A percentile compares a stretch with the other conserved stretches of the same genome.
Conservation (phyloP, 1,140 invertebrate species). For the Lepeophtheirus salmonis region DNA sequence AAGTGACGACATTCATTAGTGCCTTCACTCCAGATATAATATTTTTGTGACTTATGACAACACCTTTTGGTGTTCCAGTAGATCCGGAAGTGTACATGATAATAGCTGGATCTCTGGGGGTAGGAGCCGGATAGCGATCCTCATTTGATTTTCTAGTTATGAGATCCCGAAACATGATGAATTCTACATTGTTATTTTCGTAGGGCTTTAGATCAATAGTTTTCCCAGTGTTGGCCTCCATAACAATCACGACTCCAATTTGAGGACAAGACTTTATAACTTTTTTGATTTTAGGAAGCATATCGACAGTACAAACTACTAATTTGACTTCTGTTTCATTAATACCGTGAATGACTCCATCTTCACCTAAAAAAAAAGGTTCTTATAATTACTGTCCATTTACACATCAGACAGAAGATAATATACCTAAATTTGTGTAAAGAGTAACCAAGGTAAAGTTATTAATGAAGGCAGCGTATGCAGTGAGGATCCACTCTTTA, state of each 20-base stretch:
- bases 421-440: conserved; percentile 23
- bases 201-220: neutral
- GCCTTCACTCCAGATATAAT: conserved; percentile 69
- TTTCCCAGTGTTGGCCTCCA: conserved; percentile 7
- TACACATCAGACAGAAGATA: too few species aligned
- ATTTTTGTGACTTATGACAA: conserved; percentile 35
- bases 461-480: conserved; percentile 29
- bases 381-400: too few species aligned
- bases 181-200: neutral
- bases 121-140: conserved; percentile 32
- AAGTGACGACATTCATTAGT: conserved; percentile 54
- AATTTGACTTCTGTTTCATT: conserved; percentile 10
- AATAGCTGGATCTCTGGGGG: conserved; percentile 41
- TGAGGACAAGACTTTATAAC: conserved; percentile 17
- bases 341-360: conserved; percentile 9
- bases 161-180: neutral
- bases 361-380: neutral
- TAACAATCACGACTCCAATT: conserved; percentile 20
- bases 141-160: neutral
- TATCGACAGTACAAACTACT: conserved; percentile 3
- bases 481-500: conserved; percentile 39
- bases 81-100: conserved; percentile 26
- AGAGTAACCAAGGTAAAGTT: conserved; percentile 21
- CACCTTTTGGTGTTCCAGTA: conserved; percentile 24
- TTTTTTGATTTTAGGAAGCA: neutral